Evolutionary conservation across 2,113 vertebrate species (phyloP).

Genomic region (Phylloscopus whistleri): DNA sequence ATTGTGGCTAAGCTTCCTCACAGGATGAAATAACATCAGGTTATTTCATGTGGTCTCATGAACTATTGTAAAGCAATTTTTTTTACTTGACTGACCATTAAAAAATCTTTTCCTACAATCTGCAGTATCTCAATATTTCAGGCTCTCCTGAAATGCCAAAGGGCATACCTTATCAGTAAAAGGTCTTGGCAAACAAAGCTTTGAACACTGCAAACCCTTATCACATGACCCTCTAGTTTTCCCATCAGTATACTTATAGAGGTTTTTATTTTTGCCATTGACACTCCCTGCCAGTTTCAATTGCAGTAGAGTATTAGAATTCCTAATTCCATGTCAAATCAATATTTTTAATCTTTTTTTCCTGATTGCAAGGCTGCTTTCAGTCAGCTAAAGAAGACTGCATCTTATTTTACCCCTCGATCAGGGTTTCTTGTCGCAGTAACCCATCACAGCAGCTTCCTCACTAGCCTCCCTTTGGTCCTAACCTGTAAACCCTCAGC

Average conservation of each 20-base stretch:
- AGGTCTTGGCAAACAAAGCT: not conserved
- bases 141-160: not conserved
- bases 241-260: not conserved
- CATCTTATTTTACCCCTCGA: not conserved
- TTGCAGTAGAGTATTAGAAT: not conserved
- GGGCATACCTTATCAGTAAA: not conserved
- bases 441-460: not conserved
- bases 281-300: not conserved
- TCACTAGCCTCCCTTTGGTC: not conserved
- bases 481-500: not conserved
- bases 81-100: not conserved
- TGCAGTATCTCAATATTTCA: not conserved
- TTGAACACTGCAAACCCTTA: not conserved
- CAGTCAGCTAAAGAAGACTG: not conserved
- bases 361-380: not conserved
- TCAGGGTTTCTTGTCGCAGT: not conserved
- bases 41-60: not conserved
- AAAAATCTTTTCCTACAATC: not conserved
- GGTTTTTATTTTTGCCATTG: not conserved
- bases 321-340: not conserved
- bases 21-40: not conserved
- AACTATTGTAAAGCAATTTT: not conserved
- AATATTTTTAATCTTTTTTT: conserved; percentile 21
- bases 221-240: not conserved
- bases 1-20: not conserved